Evolutionary conservation across 2,113 vertebrate genomes (phyloP).

Genomic region (Psephotus haematonotus): DNA sequence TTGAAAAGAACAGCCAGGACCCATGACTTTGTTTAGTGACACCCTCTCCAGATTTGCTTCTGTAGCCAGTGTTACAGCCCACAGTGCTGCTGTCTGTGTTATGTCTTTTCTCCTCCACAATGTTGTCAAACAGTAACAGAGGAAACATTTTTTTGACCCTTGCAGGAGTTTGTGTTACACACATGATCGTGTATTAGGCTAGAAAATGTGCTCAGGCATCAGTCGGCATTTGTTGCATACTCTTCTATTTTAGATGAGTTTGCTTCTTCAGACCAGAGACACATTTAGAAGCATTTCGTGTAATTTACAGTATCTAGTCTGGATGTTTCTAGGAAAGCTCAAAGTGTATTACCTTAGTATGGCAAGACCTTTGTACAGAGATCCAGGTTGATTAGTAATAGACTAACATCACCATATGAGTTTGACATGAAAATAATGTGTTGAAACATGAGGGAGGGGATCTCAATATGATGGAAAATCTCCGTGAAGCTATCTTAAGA

Average conservation of each 20-base stretch:
- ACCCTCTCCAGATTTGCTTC: not conserved
- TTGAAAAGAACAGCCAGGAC: not conserved
- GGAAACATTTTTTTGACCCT: not conserved
- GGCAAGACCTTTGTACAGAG: not conserved
- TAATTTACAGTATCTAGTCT: not conserved
- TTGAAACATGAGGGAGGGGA: not conserved
- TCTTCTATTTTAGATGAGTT: not conserved
- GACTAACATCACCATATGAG: accelerated
- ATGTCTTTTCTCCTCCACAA: not conserved
- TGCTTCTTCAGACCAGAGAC: not conserved
- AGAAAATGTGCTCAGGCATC: not conserved
- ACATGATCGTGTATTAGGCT: accelerated
- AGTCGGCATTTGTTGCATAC: not conserved
- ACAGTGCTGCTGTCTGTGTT: not conserved
- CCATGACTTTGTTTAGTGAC: not conserved
- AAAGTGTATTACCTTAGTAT: not conserved
- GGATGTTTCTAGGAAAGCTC: not conserved
- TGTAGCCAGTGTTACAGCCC: not conserved
- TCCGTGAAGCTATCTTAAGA: not conserved
- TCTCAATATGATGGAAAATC: not conserved
- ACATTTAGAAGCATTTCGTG: not conserved
- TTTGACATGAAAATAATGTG: not conserved
- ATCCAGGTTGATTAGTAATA: not conserved
- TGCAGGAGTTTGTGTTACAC: not conserved
- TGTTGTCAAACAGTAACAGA: not conserved